Base-by-base conservation (phyloP, 2,888 invertebrate genomes). In the Diarsia rubi region DNA sequence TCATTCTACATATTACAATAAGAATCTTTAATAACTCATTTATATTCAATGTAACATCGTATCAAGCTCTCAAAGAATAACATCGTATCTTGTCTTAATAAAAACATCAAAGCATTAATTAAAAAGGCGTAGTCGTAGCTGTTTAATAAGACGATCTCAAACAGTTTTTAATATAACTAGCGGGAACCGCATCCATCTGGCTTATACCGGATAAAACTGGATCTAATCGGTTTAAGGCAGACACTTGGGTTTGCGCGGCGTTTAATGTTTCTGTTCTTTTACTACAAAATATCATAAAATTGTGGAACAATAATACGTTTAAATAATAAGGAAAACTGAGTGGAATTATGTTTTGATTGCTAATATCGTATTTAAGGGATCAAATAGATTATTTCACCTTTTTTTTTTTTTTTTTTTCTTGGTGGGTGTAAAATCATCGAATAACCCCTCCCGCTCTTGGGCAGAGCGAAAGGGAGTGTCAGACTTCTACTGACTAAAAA, bases 91-190 rank as follows among this genome's bases (percentile, higher is more conserved):
- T 45, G 69, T 74, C 21, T 69, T 72, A 68, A 62, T 44, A 69
- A 45, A 12, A 52, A 68, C 14, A 84, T 59, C 24, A 70, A 60
- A 73, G 68, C 42, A 37, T 62, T n/a, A 73, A 77, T 81, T 75
- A 84, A 84, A 69, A 80, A 72, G 47, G 60, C 76, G 60, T 6
- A 74, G 83, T 69, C 69, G 57, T 76, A 80, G 84, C 84, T 84
- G 75, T 52, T 75, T 82, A 73, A 71, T 81, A 75, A 68, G 62
- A 78, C 63, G 27, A 69, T 76, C 75, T 77, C 73, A 81, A 76
- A 69, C 79, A 75, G 76, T 79, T 80, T 85, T 78, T 79, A 85
- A 88, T 85, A 86, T 73, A 81, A 85, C 81, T 78, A 81, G 54
- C 76, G 72, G 44, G 68, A 69, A 70, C 76, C 78, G 76, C 81